A percentile compares a stretch with the other conserved stretches of the same genome.
Evolutionary conservation across 2,797 vertebrate genomes (phyloP).

Genomic region (Agapornis canus): DNA sequence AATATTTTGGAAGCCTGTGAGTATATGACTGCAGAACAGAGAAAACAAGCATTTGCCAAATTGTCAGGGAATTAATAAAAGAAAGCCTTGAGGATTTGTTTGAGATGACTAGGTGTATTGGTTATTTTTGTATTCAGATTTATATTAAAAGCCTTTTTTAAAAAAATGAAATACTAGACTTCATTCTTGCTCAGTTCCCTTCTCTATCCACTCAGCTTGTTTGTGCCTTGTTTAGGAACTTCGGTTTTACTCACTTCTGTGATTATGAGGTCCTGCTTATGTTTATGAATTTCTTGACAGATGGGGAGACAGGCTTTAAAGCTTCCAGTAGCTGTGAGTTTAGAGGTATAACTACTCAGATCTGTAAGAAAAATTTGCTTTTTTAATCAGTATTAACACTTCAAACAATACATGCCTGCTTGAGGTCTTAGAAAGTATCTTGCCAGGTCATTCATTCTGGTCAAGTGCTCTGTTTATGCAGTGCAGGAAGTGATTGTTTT

Average conservation of each 20-base stretch:
- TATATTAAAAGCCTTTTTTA: constrained; percentile 11
- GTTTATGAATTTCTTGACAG: neutral
- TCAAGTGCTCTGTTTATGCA: neutral
- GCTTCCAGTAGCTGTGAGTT: neutral
- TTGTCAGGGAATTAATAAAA: constrained; percentile 77
- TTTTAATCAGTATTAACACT: neutral
- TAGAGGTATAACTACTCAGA: neutral
- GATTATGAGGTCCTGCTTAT: neutral
- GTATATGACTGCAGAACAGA: constrained; percentile 88
- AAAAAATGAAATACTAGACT: neutral
- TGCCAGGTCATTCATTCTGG: neutral
- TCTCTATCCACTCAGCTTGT: neutral
- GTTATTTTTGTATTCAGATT: constrained; percentile 28
- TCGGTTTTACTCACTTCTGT: neutral
- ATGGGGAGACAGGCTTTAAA: neutral
- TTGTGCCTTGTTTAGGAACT: neutral
- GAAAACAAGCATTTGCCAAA: constrained; percentile 83
- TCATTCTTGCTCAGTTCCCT: neutral
- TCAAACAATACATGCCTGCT: neutral
- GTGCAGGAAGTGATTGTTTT: neutral
- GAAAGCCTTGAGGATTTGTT: neutral
- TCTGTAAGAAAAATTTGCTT: neutral
- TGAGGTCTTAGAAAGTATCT: neutral
- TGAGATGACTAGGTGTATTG: neutral
- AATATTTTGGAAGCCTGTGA: constrained; percentile 92